phyloP scores from a whole-genome alignment of 2,797 vertebrate genomes.

The Gallinago stenura region DNA sequence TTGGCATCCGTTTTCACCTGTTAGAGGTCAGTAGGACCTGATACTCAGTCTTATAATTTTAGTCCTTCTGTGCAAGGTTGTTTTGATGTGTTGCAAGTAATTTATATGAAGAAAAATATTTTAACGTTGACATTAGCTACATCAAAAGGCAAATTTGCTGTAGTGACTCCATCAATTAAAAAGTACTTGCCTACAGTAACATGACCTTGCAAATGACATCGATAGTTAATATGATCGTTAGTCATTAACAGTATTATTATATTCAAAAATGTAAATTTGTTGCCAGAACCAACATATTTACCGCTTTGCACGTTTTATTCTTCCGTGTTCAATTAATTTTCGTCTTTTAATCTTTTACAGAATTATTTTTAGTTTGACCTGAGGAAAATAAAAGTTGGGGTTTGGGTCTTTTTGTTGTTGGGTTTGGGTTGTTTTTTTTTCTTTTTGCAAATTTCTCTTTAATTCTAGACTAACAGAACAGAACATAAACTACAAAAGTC shows the following conservation, averaged over 20 bases:
- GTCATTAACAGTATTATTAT: slow-evolving; percentile 77
- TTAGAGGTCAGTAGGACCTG: slow-evolving; percentile 62
- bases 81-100: slow-evolving; percentile 68
- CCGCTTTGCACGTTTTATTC: slow-evolving; percentile 61
- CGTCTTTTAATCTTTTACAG: neutral
- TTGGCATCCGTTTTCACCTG: slow-evolving; percentile 66
- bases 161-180: slow-evolving; percentile 63
- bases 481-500: slow-evolving; percentile 7
- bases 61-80: slow-evolving; percentile 60
- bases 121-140: slow-evolving; percentile 73
- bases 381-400: neutral
- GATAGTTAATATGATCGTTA: slow-evolving; percentile 78
- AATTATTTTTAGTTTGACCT: slow-evolving; percentile 22
- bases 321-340: slow-evolving; percentile 47
- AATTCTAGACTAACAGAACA: neutral
- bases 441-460: neutral
- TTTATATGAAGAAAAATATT: slow-evolving; percentile 76
- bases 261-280: slow-evolving; percentile 80
- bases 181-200: slow-evolving; percentile 71
- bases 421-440: neutral
- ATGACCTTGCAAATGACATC: slow-evolving; percentile 74
- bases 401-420: neutral
- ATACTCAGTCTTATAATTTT: slow-evolving; percentile 19
- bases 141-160: slow-evolving; percentile 72
- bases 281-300: slow-evolving; percentile 77